A percentile compares a stretch with the other conserved stretches of the same genome.
These are phyloP conservation scores for Ectobius pallidus DNA, from an alignment of 2,888 invertebrate genomes.

Conservation along the genomic window DNA sequence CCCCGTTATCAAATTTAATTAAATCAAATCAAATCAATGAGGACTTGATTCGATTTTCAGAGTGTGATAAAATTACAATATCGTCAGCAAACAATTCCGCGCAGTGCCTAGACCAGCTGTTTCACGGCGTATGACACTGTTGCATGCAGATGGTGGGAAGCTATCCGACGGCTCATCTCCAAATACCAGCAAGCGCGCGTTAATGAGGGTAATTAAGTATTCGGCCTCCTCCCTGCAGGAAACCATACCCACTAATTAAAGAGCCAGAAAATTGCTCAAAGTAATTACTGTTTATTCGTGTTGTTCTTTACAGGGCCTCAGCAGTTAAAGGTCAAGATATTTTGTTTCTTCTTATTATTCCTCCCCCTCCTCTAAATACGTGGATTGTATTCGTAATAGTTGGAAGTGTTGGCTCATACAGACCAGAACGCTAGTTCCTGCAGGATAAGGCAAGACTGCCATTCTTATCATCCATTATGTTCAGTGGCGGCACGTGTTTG, in stretches of 20 bases:
- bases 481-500: too few species aligned
- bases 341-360: conserved; percentile 24
- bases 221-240: conserved; percentile 30
- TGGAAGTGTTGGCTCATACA: too few species aligned
- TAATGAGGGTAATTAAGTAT: conserved; percentile 35
- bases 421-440: too few species aligned
- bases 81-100: too few species aligned
- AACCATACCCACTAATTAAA: conserved; percentile 33
- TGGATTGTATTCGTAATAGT: conserved; percentile 20
- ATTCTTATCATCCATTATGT: too few species aligned
- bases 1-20: too few species aligned
- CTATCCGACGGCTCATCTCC: conserved; percentile 20
- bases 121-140: too few species aligned
- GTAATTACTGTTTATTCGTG: conserved; percentile 36
- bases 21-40: too few species aligned
- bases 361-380: conserved; percentile 3
- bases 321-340: conserved; percentile 27
- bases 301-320: conserved; percentile 11
- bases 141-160: neutral
- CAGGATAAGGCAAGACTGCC: too few species aligned
- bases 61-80: too few species aligned
- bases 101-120: too few species aligned
- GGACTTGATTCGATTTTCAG: too few species aligned
- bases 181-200: conserved; percentile 30
- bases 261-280: conserved; percentile 33